phyloP scores from a whole-genome alignment of 2,888 invertebrate genomes.

The Cantharis flavilabris region DNA sequence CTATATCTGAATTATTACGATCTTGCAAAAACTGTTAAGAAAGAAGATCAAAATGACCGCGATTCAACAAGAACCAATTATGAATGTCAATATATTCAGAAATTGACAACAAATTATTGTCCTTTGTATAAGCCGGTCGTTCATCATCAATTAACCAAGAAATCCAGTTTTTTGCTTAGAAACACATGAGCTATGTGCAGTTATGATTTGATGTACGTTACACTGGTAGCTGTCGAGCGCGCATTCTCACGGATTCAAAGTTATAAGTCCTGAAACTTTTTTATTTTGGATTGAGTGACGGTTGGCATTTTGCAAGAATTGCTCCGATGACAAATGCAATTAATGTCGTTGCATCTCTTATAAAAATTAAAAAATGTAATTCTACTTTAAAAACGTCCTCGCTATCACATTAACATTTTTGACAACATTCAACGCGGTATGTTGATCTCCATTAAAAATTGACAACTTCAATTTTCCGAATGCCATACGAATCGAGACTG shows the following conservation, averaged over 20 bases:
- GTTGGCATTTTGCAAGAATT: conserved; percentile 32
- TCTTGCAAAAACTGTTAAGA: conserved; percentile 21
- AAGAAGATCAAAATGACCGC: conserved; percentile 41
- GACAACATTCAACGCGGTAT: conserved; percentile 37
- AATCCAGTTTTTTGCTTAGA: conserved; percentile 45
- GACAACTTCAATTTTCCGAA: conserved; percentile 52
- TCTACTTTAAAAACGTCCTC: conserved; percentile 19
- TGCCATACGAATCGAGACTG: conserved; percentile 43
- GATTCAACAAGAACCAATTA: conserved; percentile 48
- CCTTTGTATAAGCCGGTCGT: conserved; percentile 56
- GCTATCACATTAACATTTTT: conserved; percentile 11
- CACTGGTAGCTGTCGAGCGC: conserved; percentile 40
- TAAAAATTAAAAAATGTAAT: conserved; percentile 9
- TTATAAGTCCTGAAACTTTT: conserved; percentile 32
- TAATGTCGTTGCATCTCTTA: conserved; percentile 30
- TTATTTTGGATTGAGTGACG: conserved; percentile 29
- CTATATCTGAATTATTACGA: conserved; percentile 3
- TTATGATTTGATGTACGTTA: conserved; percentile 43
- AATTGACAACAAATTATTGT: conserved; percentile 58
- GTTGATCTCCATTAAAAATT: conserved; percentile 44
- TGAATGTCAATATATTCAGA: conserved; percentile 55
- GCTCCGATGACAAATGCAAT: conserved; percentile 36
- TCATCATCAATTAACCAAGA: conserved; percentile 55
- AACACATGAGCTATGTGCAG: conserved; percentile 36
- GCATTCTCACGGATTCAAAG: conserved; percentile 38